A percentile compares a stretch with the other conserved stretches of the same genome.
Evolutionary conservation across 2,797 vertebrate genomes (phyloP).

Genomic region (Sarcophilus harrisii): DNA sequence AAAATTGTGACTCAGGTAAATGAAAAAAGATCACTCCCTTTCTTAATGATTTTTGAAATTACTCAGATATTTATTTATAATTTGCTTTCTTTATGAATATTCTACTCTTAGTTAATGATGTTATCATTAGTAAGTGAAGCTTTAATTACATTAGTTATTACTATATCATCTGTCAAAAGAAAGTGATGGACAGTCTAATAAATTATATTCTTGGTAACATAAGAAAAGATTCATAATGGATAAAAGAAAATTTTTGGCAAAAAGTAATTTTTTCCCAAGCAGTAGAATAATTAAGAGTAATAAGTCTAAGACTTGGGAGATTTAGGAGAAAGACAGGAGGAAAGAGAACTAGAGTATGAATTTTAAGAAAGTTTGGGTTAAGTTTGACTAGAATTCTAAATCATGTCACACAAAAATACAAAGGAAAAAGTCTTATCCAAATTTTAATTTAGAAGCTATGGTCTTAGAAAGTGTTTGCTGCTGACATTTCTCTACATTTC

Average conservation of each 20-base stretch:
- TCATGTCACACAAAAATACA: constrained; percentile 70
- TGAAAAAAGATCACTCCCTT: constrained; percentile 10
- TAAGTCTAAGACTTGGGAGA: constrained; percentile 51
- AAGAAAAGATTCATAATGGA: neutral
- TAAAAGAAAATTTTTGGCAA: constrained; percentile 30
- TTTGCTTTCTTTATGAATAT: neutral
- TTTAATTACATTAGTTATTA: constrained; percentile 29
- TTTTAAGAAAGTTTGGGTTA: constrained; percentile 63
- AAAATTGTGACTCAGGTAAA: constrained; percentile 31
- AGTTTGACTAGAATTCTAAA: constrained; percentile 78
- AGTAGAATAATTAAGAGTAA: constrained; percentile 54
- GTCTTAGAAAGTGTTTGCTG: constrained; percentile 64
- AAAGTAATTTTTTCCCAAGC: constrained; percentile 64
- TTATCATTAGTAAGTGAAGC: constrained; percentile 40
- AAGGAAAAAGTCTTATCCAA: constrained; percentile 70
- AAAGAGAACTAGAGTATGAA: constrained; percentile 54
- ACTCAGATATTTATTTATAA: neutral
- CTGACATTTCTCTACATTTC: constrained; percentile 65
- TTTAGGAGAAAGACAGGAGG: constrained; percentile 47
- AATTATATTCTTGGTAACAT: constrained; percentile 26
- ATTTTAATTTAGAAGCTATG: constrained; percentile 73
- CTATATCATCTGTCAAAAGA: constrained; percentile 11
- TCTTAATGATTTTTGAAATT: constrained; percentile 43
- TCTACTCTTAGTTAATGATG: constrained; percentile 58
- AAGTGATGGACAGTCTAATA: constrained; percentile 16